Conservation (phyloP, 2,888 invertebrate species). For the Napeogenes inachia region DNA sequence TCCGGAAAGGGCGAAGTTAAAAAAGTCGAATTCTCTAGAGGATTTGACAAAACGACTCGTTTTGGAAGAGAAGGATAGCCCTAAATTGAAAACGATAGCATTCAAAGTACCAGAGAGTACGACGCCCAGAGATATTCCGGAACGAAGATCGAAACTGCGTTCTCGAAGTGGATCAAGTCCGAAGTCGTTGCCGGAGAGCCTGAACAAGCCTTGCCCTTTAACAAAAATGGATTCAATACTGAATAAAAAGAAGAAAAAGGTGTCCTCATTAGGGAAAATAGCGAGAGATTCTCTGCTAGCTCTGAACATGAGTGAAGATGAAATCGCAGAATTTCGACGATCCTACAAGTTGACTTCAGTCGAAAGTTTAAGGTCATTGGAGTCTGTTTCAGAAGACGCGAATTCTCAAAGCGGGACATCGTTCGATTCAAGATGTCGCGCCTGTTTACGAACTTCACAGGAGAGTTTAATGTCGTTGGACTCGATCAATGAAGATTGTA, state of each 20-base stretch:
- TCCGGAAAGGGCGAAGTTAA: slow-evolving; percentile 63
- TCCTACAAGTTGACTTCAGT: slow-evolving; percentile 68
- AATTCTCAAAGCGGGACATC: slow-evolving; percentile 68
- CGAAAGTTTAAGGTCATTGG: slow-evolving; percentile 63
- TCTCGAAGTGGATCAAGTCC: slow-evolving; percentile 66
- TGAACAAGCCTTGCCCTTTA: slow-evolving; percentile 62
- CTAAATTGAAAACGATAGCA: slow-evolving; percentile 59
- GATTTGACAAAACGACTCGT: slow-evolving; percentile 48
- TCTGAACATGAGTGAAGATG: slow-evolving; percentile 70
- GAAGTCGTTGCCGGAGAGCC: slow-evolving; percentile 66
- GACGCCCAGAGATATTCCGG: slow-evolving; percentile 65
- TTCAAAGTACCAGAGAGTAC: slow-evolving; percentile 66
- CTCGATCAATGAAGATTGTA: slow-evolving; percentile 67
- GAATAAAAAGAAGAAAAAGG: slow-evolving; percentile 62
- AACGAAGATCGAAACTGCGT: slow-evolving; percentile 52
- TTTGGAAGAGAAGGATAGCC: slow-evolving; percentile 43
- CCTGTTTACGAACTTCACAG: slow-evolving; percentile 63
- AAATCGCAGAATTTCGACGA: slow-evolving; percentile 64
- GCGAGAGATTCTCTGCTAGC: slow-evolving; percentile 68
- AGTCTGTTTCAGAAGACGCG: slow-evolving; percentile 70
- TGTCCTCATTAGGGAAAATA: slow-evolving; percentile 67
- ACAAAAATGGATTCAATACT: slow-evolving; percentile 54
- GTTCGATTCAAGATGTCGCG: slow-evolving; percentile 59
- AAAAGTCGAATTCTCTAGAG: slow-evolving; percentile 63
- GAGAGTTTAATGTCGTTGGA: slow-evolving; percentile 71